Percentiles rank a stretch among this genome's conserved stretches.
Conservation (phyloP, 2,113 vertebrate species). For the Falcunculus frontatus region DNA sequence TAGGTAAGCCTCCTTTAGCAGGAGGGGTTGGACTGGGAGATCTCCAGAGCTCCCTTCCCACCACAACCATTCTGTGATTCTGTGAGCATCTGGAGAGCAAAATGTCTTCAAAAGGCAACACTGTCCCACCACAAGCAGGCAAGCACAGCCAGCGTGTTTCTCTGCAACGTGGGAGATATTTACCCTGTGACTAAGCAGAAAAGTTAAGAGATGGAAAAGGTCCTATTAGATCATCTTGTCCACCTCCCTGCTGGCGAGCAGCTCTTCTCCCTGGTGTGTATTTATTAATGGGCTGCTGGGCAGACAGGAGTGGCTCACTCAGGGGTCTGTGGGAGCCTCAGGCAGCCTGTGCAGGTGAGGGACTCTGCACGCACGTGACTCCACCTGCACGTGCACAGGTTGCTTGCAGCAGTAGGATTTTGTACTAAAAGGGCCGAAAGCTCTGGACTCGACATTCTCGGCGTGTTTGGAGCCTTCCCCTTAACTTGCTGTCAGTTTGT, state of each 20-base stretch:
- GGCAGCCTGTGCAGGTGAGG: background rate
- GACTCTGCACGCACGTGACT: accelerated
- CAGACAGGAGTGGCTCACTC: background rate
- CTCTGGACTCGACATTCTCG: background rate
- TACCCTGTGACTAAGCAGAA: slow-evolving; percentile 53
- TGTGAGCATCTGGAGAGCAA: background rate
- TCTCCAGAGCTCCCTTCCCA: background rate
- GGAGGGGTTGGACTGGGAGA: background rate
- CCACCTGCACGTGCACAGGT: background rate
- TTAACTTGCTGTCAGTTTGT: background rate
- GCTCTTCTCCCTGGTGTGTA: background rate
- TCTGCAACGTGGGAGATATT: background rate
- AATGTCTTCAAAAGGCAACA: background rate
- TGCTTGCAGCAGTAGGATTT: background rate
- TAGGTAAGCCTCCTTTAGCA: background rate
- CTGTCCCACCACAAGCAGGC: background rate
- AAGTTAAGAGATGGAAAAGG: slow-evolving; percentile 49
- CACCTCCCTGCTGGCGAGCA: background rate
- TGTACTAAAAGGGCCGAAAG: background rate
- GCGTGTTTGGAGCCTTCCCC: background rate
- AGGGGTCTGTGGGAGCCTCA: background rate
- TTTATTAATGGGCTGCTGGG: background rate
- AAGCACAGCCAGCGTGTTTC: background rate
- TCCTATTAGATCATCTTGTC: slow-evolving; percentile 25
- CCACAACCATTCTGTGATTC: background rate